Base-by-base conservation (phyloP, 2,888 invertebrate species). In the Malacosoma neustria region DNA sequence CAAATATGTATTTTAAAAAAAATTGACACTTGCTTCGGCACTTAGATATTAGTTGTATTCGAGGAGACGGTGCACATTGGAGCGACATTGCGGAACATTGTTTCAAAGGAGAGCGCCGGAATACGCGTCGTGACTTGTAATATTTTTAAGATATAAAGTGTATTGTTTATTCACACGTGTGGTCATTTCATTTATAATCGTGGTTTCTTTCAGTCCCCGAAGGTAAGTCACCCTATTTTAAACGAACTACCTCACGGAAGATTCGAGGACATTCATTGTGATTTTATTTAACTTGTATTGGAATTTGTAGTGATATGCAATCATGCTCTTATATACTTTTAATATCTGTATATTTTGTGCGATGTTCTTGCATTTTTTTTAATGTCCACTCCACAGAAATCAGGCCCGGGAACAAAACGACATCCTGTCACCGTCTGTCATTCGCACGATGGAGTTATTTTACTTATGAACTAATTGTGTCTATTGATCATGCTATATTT, bases 101-200 rank as follows among this genome's bases (percentile, higher is more conserved):
- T 77, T 72, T 67, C 64, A 61, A 63, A 35, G 39, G 33, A 44
- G 22, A 42, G 39, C 54, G 49, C 49, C 45, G 52, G 54, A 51
- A 46, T 41, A 54, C 63, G 67, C 67, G 67, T 62, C 54, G 54
- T 61, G 57, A 58, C 64, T 73, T 85, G 82, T 85, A 84, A 72
- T 79, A 76, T 72, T 64, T 73, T 74, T 84, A 84, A 77, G 81
- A 84, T 77, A 85, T 85, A 85, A 85, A 85, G 79, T 84, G 84
- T 84, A 82, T n/a, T 84, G 81, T 84, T 85, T 68, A 81, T 81
- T 80, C 74, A 82, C 62, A 61, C 57, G 65, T 70, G 79, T 81
- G 81, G 81, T 76, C 75, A 80, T 84, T 84, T 84, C 84, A 84
- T 84, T 85, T 82, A 72, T 81, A 77, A 81, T 73, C 52, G 65